phyloP scores from a whole-genome alignment of 53 echinoderm and acorn worm genomes.

The Temnopleurus reevesii region DNA sequence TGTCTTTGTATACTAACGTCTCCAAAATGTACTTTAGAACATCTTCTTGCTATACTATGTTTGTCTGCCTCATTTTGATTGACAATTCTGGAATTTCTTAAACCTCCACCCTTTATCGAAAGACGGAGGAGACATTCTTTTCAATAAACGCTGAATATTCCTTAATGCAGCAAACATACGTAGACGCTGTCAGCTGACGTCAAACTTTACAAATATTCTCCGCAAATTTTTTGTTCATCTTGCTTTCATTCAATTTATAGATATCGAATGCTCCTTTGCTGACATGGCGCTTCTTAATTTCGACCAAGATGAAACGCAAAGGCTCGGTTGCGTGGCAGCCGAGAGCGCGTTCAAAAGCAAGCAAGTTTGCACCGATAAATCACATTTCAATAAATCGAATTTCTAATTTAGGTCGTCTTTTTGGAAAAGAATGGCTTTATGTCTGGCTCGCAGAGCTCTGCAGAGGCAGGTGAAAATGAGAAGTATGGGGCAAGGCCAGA shows the following conservation, averaged over 20 bases:
- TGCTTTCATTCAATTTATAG: conserved; percentile 3
- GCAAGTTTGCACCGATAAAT: conserved; percentile 24
- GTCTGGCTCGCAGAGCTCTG: background rate
- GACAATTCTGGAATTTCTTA: background rate
- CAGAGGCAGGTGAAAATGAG: background rate
- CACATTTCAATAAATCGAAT: conserved; percentile 37
- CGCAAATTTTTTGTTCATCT: conserved; percentile 31
- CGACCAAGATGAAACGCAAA: background rate
- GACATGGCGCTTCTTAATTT: conserved; percentile 4
- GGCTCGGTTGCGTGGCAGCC: background rate
- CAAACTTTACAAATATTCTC: conserved; percentile 1
- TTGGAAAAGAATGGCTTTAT: background rate
- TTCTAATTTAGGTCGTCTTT: conserved; percentile 33
- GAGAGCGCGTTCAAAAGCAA: background rate
- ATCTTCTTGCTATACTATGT: too few species aligned
- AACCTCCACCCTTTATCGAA: background rate
- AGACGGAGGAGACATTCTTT: conserved; percentile 5
- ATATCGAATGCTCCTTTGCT: background rate
- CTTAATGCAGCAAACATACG: background rate
- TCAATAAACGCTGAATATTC: background rate
- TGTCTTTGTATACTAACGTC: too few species aligned
- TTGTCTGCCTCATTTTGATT: background rate
- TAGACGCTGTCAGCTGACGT: background rate
- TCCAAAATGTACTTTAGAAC: too few species aligned
- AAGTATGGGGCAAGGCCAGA: conserved; percentile 26